A percentile compares a stretch with the other conserved stretches of the same genome.
These are phyloP conservation scores for Scaptomyza montana DNA, from an alignment of 1,140 invertebrate genomes.

Conservation along the genomic window DNA sequence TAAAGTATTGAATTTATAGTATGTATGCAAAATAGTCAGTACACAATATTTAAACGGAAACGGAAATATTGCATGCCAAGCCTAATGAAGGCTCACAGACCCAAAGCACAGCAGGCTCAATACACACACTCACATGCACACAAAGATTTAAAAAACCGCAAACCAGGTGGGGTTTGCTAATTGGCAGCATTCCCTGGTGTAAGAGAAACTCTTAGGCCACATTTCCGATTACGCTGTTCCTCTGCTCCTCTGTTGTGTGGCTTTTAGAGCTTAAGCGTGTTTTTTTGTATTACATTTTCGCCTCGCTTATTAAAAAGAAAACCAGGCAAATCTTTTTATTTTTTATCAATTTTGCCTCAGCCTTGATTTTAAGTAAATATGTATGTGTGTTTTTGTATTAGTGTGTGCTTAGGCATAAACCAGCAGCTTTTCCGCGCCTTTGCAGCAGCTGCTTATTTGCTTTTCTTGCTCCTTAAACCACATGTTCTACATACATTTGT, in stretches of 20 bases:
- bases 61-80: slow-evolving; percentile 30
- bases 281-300: neutral
- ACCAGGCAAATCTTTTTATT: slow-evolving; percentile 37
- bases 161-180: slow-evolving; percentile 40
- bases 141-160: slow-evolving; percentile 38
- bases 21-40: slow-evolving; percentile 25
- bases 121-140: slow-evolving; percentile 9
- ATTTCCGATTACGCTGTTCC: neutral
- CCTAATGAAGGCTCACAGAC: slow-evolving; percentile 22
- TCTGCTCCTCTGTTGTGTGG: neutral
- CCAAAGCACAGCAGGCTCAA: slow-evolving; percentile 11
- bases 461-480: neutral
- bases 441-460: slow-evolving; percentile 10
- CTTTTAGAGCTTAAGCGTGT: slow-evolving; percentile 14
- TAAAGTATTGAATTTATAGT: slow-evolving; percentile 5
- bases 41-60: slow-evolving; percentile 32
- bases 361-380: slow-evolving; percentile 36
- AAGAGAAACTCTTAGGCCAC: slow-evolving; percentile 1
- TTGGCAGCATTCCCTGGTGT: slow-evolving; percentile 40
- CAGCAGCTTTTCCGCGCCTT: neutral
- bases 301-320: slow-evolving; percentile 5
- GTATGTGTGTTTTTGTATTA: neutral
- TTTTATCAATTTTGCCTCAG: slow-evolving; percentile 3
- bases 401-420: slow-evolving; percentile 4
- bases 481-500: neutral